A percentile compares a stretch with the other conserved stretches of the same genome.
Evolutionary conservation across 1,140 invertebrate genomes (phyloP).

Genomic region (Bombus polaris): DNA sequence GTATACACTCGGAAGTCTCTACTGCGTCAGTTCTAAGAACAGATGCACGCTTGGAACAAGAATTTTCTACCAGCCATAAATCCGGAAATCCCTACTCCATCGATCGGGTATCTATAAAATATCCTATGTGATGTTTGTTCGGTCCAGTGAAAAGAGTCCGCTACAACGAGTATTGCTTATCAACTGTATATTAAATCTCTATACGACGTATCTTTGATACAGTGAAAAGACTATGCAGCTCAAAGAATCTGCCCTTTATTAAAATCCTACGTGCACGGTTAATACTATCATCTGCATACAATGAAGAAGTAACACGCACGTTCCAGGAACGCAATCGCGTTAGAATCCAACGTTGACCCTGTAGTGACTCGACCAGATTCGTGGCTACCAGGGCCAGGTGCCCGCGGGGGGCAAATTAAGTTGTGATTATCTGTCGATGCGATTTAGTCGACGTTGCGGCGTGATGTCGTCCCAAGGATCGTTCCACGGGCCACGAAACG

Average conservation of each 20-base stretch:
- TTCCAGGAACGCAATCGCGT: slow-evolving; percentile 36
- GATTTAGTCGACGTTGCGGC: slow-evolving; percentile 76
- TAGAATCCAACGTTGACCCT: background rate
- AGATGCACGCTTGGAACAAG: too few species aligned
- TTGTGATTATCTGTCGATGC: slow-evolving; percentile 83
- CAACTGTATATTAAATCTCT: too few species aligned
- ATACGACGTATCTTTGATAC: background rate
- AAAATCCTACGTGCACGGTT: background rate
- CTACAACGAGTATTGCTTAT: too few species aligned
- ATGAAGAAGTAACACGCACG: slow-evolving; percentile 66
- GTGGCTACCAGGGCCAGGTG: slow-evolving; percentile 61
- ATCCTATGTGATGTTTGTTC: too few species aligned
- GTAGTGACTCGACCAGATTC: slow-evolving; percentile 60
- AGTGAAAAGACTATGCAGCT: background rate
- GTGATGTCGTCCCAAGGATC: slow-evolving; percentile 48
- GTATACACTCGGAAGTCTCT: too few species aligned
- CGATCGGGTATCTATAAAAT: too few species aligned
- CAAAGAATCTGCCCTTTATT: background rate
- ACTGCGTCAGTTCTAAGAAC: too few species aligned
- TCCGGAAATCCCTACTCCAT: too few species aligned
- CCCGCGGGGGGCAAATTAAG: slow-evolving; percentile 81
- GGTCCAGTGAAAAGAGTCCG: too few species aligned
- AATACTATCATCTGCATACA: slow-evolving; percentile 70
- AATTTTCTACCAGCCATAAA: too few species aligned
- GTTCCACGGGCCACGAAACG: slow-evolving; percentile 25